phyloP scores from a whole-genome alignment of 92 coral and sea anemone genomes.

The Palythoa heliodiscus region DNA sequence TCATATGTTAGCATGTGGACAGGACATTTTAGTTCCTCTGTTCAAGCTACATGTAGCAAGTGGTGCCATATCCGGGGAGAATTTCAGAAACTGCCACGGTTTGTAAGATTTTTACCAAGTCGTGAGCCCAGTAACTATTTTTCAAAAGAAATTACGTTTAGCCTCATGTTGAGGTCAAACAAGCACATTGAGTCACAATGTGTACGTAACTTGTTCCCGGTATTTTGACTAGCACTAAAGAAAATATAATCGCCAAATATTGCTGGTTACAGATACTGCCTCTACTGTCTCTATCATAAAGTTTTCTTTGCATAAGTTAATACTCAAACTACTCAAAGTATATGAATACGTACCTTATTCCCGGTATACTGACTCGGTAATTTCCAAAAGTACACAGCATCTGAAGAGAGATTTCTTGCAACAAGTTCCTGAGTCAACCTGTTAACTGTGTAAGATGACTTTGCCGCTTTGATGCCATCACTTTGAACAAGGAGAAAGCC shows the following conservation, averaged over 20 bases:
- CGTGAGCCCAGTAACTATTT: background rate
- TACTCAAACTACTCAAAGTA: too few species aligned
- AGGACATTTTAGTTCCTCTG: background rate
- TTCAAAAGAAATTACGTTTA: too few species aligned
- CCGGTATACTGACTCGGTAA: slow-evolving; percentile 32
- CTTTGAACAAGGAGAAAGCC: slow-evolving; percentile 22
- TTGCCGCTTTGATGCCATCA: background rate
- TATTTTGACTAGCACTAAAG: too few species aligned
- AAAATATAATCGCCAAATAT: too few species aligned
- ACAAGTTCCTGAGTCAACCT: slow-evolving; percentile 3
- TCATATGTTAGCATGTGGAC: background rate
- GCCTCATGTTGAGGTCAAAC: too few species aligned
- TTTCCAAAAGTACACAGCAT: slow-evolving; percentile 30
- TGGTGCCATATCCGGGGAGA: background rate
- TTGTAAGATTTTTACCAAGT: background rate
- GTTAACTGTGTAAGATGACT: slow-evolving; percentile 1
- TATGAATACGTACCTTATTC: background rate
- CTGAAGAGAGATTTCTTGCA: slow-evolving; percentile 25
- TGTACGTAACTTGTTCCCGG: too few species aligned
- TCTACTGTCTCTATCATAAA: too few species aligned
- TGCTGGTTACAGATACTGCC: too few species aligned
- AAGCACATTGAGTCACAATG: too few species aligned
- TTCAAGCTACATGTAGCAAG: background rate
- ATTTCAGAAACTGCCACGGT: background rate
- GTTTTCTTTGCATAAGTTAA: too few species aligned